Evolutionary conservation across 2,888 invertebrate species (phyloP).

Genomic region (Eremobia ochroleuca): DNA sequence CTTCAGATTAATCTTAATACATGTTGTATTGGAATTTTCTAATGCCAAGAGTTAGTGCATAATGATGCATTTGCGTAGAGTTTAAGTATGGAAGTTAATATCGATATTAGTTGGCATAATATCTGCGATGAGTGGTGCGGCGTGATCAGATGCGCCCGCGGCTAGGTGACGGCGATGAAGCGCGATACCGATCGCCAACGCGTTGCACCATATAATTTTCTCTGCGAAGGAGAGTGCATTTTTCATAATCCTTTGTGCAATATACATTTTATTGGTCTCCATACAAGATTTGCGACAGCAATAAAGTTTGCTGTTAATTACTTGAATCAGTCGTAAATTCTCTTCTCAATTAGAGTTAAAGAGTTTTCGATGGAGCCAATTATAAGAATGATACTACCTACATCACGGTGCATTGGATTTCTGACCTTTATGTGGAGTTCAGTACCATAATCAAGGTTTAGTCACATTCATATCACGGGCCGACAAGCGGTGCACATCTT

Average conservation of each 20-base stretch:
- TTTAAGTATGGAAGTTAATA: conserved; percentile 76
- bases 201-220: conserved; percentile 71
- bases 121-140: conserved; percentile 79
- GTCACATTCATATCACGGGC: conserved; percentile 90
- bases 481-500: conserved; percentile 88
- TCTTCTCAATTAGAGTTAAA: conserved; percentile 71
- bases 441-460: conserved; percentile 90
- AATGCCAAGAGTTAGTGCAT: conserved; percentile 59
- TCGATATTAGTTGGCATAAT: conserved; percentile 84
- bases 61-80: conserved; percentile 59
- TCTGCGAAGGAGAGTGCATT: conserved; percentile 60
- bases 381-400: conserved; percentile 77
- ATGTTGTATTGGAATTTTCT: conserved; percentile 54
- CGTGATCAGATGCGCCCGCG: conserved; percentile 83
- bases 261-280: conserved; percentile 53
- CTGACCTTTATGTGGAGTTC: conserved; percentile 89
- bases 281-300: conserved; percentile 56
- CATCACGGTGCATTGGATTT: conserved; percentile 79
- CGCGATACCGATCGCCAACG: conserved; percentile 82
- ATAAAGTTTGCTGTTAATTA: conserved; percentile 71
- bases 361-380: conserved; percentile 73
- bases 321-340: conserved; percentile 68
- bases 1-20: conserved; percentile 59
- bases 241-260: conserved; percentile 58
- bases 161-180: conserved; percentile 85